Base-by-base conservation (phyloP, 2,888 invertebrate species). In the Orchesellides sinensis region DNA sequence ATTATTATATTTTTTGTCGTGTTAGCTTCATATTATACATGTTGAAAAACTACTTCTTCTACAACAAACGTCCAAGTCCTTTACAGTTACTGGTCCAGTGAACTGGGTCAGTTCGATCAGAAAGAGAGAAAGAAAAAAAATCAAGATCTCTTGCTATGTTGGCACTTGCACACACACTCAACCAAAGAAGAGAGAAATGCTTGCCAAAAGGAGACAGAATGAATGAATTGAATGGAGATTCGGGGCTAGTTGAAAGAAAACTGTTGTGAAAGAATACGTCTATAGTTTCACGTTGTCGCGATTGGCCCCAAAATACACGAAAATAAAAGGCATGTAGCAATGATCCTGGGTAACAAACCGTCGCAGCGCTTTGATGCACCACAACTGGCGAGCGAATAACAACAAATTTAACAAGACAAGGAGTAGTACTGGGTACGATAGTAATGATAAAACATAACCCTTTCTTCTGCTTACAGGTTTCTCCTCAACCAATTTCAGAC, bases 91-190 rank as follows among this genome's bases (percentile, higher is more conserved):
- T 70, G 56, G 83, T 83, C 77, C 77, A 79, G 84, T 87, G 87
- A 87, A 86, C 86, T 86, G 86, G 87, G 86, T 87, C 87, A 87
- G 86, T 87, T 84, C 84, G 87, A 87, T 87, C 87, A 86, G 86
- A 87, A 79, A 83, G 68, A 79, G n/a, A n/a, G n/a, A n/a, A n/a
- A n/a, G n/a, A n/a, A n/a, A n/a, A n/a, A n/a, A n/a, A n/a, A n/a
- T n/a, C n/a, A n/a, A n/a, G 73, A 72, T 70, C 77, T 77, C 77
- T 68, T 81, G 65, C 72, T 56, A 56, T 73, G 56, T 80, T 80
- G 80, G 80, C 80, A 80, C 80, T 80, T 80, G 80, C 29, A 72
- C 70, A 70, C n/a, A n/a, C 70, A 72, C 49, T 80, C 68, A 63
- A 63, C 47, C 25, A 79, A 45, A 70, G 29, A 70, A n/a, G n/a